Percentiles rank a stretch among this genome's conserved stretches.
phyloP scores from a whole-genome alignment of 2,888 invertebrate species.

The Anaspis maculata region DNA sequence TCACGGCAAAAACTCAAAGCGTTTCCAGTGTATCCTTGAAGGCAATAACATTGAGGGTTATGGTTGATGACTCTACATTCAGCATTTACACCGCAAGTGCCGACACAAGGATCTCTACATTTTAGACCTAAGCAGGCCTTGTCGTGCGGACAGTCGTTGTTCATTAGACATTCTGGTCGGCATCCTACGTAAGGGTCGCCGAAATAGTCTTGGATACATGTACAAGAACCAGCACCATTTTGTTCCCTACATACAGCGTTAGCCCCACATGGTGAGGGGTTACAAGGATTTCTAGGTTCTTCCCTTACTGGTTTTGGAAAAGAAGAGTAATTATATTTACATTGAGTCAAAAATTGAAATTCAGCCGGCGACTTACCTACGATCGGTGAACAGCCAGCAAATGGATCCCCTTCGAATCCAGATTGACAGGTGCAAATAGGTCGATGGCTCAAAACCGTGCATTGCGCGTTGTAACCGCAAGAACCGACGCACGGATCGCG shows the following conservation, averaged over 20 bases:
- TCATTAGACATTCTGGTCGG: constrained; percentile 73
- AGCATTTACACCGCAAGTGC: constrained; percentile 68
- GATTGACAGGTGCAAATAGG: constrained; percentile 66
- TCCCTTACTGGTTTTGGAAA: constrained; percentile 39
- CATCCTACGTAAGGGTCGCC: constrained; percentile 74
- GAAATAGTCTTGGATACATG: constrained; percentile 63
- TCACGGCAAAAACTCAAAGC: constrained; percentile 55
- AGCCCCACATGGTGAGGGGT: constrained; percentile 70
- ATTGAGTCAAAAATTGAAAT: no score
- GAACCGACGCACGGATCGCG: constrained; percentile 68
- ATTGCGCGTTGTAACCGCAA: constrained; percentile 69
- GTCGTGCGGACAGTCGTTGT: constrained; percentile 63
- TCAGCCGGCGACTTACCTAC: constrained; percentile 34
- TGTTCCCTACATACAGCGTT: constrained; percentile 70
- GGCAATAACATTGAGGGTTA: constrained; percentile 68
- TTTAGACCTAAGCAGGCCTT: constrained; percentile 70
- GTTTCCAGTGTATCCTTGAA: constrained; percentile 63
- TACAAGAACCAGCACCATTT: constrained; percentile 68
- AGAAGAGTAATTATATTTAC: constrained; percentile 8
- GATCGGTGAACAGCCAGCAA: constrained; percentile 59
- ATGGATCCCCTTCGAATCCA: constrained; percentile 74
- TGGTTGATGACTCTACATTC: constrained; percentile 69
- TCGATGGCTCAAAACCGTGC: constrained; percentile 64
- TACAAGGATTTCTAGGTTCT: constrained; percentile 61
- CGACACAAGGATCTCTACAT: constrained; percentile 71